A percentile compares a stretch with the other conserved stretches of the same genome.
Evolutionary conservation across 2,888 invertebrate genomes (phyloP).

Genomic region (Eupithecia subumbrata): DNA sequence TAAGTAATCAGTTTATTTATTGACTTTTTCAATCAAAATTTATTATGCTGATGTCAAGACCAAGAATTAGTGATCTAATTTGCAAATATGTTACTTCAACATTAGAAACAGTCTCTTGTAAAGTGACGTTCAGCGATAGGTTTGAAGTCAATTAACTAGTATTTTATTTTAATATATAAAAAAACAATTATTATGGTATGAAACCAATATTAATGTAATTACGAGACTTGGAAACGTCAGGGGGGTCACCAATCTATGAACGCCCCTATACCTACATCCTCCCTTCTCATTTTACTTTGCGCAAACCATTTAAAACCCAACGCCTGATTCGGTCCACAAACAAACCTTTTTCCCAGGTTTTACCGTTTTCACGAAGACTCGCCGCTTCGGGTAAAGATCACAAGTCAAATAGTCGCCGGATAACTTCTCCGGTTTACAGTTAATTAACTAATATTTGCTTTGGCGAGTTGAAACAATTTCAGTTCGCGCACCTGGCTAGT

Average conservation of each 20-base stretch:
- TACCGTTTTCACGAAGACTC: neutral
- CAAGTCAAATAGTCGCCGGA: constrained; percentile 52
- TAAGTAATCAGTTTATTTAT: neutral
- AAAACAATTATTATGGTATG: too few species aligned
- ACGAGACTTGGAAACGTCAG: too few species aligned
- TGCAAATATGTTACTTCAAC: neutral
- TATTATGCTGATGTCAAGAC: neutral
- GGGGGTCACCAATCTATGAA: neutral
- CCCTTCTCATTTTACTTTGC: neutral
- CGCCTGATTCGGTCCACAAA: constrained; percentile 13
- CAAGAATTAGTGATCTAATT: neutral
- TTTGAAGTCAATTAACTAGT: too few species aligned
- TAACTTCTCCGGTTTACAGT: constrained; percentile 67
- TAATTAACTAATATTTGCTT: constrained; percentile 84
- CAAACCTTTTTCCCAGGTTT: constrained; percentile 10
- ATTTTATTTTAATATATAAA: too few species aligned
- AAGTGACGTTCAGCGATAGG: too few species aligned
- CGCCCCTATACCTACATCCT: neutral
- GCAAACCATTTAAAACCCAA: constrained; percentile 14
- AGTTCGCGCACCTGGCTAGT: constrained; percentile 67
- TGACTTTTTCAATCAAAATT: neutral
- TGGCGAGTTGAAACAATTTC: constrained; percentile 74
- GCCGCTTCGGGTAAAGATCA: constrained; percentile 38
- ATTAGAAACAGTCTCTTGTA: neutral
- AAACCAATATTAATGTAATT: neutral